phyloP scores from a whole-genome alignment of 2,888 invertebrate species.

The Rhyacophila evoluta region DNA sequence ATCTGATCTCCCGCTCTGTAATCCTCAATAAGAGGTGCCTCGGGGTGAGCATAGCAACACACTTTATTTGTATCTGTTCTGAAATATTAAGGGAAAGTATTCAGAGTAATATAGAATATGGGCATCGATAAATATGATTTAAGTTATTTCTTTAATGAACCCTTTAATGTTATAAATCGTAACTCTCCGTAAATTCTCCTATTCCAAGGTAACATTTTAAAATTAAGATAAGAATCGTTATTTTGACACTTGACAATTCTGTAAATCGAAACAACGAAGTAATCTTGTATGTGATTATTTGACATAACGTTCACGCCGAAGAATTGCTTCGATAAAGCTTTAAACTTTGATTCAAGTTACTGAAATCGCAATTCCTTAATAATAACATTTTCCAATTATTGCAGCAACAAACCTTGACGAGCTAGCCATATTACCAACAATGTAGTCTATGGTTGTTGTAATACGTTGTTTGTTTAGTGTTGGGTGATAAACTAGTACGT shows the following conservation, averaged over 20 bases:
- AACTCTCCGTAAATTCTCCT: not conserved
- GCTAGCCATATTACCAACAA: constrained; percentile 72
- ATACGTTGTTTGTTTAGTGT: not conserved
- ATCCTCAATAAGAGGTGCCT: constrained; percentile 96
- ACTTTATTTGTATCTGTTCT: constrained; percentile 82
- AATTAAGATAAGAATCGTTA: not conserved
- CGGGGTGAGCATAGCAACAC: constrained; percentile 94
- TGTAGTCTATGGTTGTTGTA: not conserved
- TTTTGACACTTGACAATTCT: constrained; percentile 5
- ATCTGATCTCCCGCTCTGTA: constrained; percentile 99
- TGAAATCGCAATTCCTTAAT: not conserved
- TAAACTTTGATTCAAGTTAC: not conserved
- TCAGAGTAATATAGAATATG: not conserved
- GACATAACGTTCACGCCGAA: not conserved
- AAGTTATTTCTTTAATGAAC: too few species aligned
- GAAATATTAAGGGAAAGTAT: constrained; percentile 59
- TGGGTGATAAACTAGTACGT: not conserved
- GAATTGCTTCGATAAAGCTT: not conserved
- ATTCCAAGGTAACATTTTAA: not conserved
- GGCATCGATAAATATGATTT: too few species aligned
- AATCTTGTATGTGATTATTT: not conserved
- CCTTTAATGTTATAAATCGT: too few species aligned
- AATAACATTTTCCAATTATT: not conserved
- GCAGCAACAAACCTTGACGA: constrained; percentile 69
- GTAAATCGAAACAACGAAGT: constrained; percentile 11